Percentiles rank a stretch among this genome's conserved stretches.
phyloP scores from a whole-genome alignment of 1,140 invertebrate genomes.

The Drosophila busckii region DNA sequence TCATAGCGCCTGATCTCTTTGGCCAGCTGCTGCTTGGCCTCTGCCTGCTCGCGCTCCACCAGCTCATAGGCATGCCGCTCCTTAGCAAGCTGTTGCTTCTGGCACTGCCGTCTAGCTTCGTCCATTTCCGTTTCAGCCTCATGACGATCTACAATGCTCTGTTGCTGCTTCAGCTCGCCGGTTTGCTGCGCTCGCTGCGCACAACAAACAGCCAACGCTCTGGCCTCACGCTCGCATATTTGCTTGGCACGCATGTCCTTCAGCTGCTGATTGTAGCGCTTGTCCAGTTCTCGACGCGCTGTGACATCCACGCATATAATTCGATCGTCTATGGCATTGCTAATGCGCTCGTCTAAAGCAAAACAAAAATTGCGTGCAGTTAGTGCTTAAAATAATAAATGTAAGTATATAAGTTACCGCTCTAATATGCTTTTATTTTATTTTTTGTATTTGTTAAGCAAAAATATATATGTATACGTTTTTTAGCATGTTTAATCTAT shows the following conservation, averaged over 20 bases:
- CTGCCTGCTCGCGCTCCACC: background rate
- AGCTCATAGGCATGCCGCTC: slow-evolving; percentile 38
- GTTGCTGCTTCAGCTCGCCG: slow-evolving; percentile 1
- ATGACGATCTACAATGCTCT: background rate
- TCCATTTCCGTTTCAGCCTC: slow-evolving; percentile 9
- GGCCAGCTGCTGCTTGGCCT: slow-evolving; percentile 5
- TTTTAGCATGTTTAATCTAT: no score
- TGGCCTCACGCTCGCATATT: background rate
- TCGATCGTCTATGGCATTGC: slow-evolving; percentile 44
- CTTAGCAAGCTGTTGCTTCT: slow-evolving; percentile 6
- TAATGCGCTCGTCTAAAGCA: slow-evolving; percentile 52
- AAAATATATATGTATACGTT: no score
- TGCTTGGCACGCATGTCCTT: slow-evolving; percentile 10
- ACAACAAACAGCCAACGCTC: background rate
- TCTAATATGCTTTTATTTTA: no score
- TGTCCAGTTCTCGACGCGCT: slow-evolving; percentile 21
- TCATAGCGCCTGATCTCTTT: slow-evolving; percentile 45
- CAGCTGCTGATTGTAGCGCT: slow-evolving; percentile 16
- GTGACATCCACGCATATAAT: slow-evolving; percentile 42
- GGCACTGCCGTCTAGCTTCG: slow-evolving; percentile 35
- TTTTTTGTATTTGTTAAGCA: no score
- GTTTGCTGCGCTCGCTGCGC: slow-evolving; percentile 11
- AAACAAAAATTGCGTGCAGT: no score
- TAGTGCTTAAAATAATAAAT: no score
- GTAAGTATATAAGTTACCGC: no score